These are phyloP conservation scores for Myoxocephalus aenaeus DNA, from an alignment of 2,797 vertebrate species.

Conservation along the genomic window DNA sequence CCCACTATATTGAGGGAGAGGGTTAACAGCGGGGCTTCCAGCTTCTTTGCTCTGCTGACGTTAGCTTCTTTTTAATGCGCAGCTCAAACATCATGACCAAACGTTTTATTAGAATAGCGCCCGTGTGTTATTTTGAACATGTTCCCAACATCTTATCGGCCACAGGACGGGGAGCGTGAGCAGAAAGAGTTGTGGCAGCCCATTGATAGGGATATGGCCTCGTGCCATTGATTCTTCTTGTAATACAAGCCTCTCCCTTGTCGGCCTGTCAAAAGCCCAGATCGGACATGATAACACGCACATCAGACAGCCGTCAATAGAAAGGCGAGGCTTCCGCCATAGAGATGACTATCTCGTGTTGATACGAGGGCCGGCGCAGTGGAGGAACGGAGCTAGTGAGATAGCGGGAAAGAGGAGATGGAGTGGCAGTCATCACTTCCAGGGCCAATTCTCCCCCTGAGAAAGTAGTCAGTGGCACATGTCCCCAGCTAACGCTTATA, in stretches of 20 bases:
- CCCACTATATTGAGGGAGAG: slow-evolving; percentile 31
- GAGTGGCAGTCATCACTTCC: slow-evolving; percentile 21
- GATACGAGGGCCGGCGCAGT: slow-evolving; percentile 39
- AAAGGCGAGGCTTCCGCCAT: slow-evolving; percentile 68
- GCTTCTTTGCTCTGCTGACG: slow-evolving; percentile 3
- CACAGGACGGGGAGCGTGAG: slow-evolving; percentile 51
- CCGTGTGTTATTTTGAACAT: neutral
- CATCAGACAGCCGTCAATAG: slow-evolving; percentile 73
- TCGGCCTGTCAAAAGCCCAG: slow-evolving; percentile 80
- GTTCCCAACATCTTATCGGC: slow-evolving; percentile 58
- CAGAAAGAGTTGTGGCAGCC: slow-evolving; percentile 74
- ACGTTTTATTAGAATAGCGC: slow-evolving; percentile 18
- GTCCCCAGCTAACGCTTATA: slow-evolving; percentile 28
- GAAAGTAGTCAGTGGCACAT: slow-evolving; percentile 13
- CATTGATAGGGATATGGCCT: slow-evolving; percentile 79
- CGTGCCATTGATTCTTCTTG: slow-evolving; percentile 79
- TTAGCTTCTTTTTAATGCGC: slow-evolving; percentile 18
- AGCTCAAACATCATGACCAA: slow-evolving; percentile 41
- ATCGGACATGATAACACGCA: slow-evolving; percentile 79
- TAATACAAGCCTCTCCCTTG: slow-evolving; percentile 84
- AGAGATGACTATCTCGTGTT: slow-evolving; percentile 74
- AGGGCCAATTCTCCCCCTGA: slow-evolving; percentile 42
- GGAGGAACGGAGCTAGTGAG: slow-evolving; percentile 32
- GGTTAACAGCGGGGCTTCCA: slow-evolving; percentile 33
- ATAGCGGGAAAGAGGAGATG: slow-evolving; percentile 38